Evolutionary conservation across 2,113 vertebrate genomes (phyloP), one percentile per base, ranked within the genome.

Genomic region (Pteruthius melanotis): DNA sequence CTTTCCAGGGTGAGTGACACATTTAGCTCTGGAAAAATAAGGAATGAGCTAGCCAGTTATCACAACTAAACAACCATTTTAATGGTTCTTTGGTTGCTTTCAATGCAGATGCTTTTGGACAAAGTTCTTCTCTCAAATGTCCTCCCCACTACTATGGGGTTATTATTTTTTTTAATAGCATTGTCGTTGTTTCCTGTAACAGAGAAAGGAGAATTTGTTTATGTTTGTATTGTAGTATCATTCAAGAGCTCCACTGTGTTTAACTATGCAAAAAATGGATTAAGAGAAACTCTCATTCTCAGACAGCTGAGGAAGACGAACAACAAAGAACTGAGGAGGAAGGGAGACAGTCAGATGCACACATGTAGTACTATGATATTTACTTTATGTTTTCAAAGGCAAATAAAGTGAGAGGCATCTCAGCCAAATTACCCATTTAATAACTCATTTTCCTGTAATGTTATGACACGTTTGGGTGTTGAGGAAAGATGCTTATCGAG

Each of bases 141-240:
- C 3, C 4, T 39, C 44, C n/a, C 17, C 10, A 37, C 37, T 9
- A 6, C 31, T 37, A 7, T 5, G 42, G 50, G 24, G 24, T 45
- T 27, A 2, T 30, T 50, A 6, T 6, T 26, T 49, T 74, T 81
- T 85, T 87, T 60, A 6, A 56, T 81, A 77, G n/a, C 60, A 57
- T 47, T 26, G 1, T 77, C 12, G 0, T 93, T 8, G 7, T 82
- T 92, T 91, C 83, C 19, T 3, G 74, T 76, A 92, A 92, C 42
- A 95, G 64, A 77, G 69, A 64, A 86, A 87, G 76, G 79, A 83
- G 7, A 89, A 96, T 95, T 78, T 61, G 72, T 92, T 96, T 93
- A 71, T 72, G 33, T 89, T 81, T 89, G 22, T 57, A 65, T 92
- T 64, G 24, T n/a, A 80, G 44, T 56, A 78, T 88, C 80, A 72